These are phyloP conservation scores for Corynorhinus townsendii DNA, from an alignment of 2,113 vertebrate species.

Conservation along the genomic window DNA sequence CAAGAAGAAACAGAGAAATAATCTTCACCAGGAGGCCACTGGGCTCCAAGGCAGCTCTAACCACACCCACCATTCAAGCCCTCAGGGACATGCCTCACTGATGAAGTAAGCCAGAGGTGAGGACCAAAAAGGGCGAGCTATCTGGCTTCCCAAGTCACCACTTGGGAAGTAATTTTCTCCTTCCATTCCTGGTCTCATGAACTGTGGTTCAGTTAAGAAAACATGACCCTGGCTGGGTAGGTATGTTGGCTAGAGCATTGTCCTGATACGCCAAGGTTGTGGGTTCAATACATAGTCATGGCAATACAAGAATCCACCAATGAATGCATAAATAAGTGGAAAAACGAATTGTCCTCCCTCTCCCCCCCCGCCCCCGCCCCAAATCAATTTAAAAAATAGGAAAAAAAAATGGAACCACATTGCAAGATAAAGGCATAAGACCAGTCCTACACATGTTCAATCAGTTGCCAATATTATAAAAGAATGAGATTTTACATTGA, in stretches of 20 bases:
- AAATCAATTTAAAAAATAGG: background rate
- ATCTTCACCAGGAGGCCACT: background rate
- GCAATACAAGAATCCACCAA: background rate
- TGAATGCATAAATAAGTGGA: background rate
- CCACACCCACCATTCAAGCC: background rate
- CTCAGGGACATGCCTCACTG: accelerated
- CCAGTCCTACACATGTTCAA: background rate
- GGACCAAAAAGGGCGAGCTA: background rate
- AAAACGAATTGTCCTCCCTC: background rate
- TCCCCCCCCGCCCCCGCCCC: accelerated
- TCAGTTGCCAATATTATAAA: background rate
- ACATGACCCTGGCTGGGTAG: background rate
- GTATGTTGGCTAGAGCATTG: background rate
- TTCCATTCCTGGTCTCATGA: background rate
- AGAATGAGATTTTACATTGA: background rate
- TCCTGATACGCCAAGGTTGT: background rate
- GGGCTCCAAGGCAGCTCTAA: background rate
- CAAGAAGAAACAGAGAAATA: background rate
- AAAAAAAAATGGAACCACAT: background rate
- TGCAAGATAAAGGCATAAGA: background rate
- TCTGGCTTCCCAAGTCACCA: background rate
- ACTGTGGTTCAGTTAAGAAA: background rate
- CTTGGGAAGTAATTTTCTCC: background rate
- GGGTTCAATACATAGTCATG: background rate
- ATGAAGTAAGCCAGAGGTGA: background rate